Percentiles rank a stretch among this genome's conserved stretches.
Conservation (phyloP, 2,797 vertebrate genomes). For the Alosa sapidissima region DNA sequence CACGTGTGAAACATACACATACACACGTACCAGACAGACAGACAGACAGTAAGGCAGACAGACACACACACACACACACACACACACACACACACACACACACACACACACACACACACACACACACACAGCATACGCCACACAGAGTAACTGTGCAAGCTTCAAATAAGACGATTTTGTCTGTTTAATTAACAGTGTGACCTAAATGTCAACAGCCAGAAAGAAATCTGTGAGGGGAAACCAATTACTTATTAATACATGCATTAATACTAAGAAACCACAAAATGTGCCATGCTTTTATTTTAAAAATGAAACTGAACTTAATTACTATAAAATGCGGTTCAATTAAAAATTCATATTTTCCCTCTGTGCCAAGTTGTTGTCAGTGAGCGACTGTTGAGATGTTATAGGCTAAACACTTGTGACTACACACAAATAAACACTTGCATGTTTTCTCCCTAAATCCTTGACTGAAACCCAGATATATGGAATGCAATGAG, state of each 20-base stretch:
- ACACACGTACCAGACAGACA: neutral
- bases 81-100: neutral
- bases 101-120: neutral
- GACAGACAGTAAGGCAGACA: neutral
- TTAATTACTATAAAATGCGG: neutral
- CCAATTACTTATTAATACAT: slow-evolving; percentile 18
- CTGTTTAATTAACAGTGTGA: slow-evolving; percentile 12
- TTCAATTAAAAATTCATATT: neutral
- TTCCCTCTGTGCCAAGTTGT: neutral
- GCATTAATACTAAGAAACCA: neutral
- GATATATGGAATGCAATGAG: neutral
- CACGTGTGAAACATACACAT: neutral
- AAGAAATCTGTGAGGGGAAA: neutral
- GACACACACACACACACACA: neutral
- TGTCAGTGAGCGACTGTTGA: neutral
- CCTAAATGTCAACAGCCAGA: neutral
- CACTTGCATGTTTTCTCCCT: neutral
- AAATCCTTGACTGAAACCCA: neutral
- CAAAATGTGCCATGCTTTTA: neutral
- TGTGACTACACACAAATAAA: neutral
- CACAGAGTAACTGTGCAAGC: neutral
- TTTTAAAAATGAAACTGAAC: neutral
- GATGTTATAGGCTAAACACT: neutral
- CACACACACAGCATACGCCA: neutral
- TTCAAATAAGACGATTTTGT: neutral